A percentile compares a stretch with the other conserved stretches of the same genome.
phyloP scores from a whole-genome alignment of 2,888 invertebrate genomes.

The Heteropelma amictum region DNA sequence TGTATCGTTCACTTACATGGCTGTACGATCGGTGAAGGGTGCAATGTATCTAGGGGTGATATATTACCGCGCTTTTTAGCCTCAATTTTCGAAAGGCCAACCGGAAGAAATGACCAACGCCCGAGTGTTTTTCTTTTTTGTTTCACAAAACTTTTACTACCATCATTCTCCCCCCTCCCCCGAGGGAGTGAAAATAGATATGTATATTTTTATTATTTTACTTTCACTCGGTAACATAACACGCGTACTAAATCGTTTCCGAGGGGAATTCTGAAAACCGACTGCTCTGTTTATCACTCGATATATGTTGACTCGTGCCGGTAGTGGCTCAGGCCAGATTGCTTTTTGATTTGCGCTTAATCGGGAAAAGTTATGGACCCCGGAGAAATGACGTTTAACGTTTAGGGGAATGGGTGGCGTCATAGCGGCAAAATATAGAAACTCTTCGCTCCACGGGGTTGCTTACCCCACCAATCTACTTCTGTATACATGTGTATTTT shows the following conservation, averaged over 20 bases:
- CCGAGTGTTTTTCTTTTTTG: neutral
- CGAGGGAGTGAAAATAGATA: neutral
- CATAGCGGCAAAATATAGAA: constrained; percentile 33
- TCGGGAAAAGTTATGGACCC: constrained; percentile 75
- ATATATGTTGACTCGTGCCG: constrained; percentile 10
- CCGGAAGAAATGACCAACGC: constrained; percentile 7
- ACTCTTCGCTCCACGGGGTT: constrained; percentile 55
- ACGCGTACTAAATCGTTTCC: neutral
- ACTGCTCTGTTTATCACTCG: neutral
- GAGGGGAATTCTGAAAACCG: neutral
- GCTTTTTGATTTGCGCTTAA: constrained; percentile 77
- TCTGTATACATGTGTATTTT: constrained; percentile 8
- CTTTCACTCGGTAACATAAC: neutral
- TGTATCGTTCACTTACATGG: constrained; percentile 26
- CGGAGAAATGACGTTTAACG: constrained; percentile 62
- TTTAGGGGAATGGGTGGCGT: constrained; percentile 48
- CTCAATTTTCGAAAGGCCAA: constrained; percentile 26
- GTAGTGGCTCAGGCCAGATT: constrained; percentile 68
- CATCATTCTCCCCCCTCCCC: neutral
- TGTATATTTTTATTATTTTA: neutral
- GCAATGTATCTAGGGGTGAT: constrained; percentile 53
- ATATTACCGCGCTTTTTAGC: constrained; percentile 57
- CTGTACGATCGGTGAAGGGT: constrained; percentile 17
- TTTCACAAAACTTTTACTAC: constrained; percentile 16
- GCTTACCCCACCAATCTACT: constrained; percentile 3